Percentiles rank a stretch among this genome's conserved stretches.
phyloP scores from a whole-genome alignment of 2,797 vertebrate species.

The Gymnodraco acuticeps region DNA sequence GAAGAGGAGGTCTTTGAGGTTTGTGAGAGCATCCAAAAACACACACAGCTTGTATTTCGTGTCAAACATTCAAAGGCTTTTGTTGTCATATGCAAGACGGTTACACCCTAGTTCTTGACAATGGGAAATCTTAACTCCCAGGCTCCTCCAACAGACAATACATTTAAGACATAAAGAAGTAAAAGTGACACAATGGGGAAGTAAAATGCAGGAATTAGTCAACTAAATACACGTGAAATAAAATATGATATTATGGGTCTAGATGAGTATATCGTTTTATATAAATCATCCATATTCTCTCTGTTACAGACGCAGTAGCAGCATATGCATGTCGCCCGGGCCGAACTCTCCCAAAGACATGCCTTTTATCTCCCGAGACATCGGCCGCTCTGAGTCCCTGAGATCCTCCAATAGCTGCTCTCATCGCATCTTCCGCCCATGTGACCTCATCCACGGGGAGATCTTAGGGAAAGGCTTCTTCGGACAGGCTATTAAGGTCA shows the following conservation, averaged over 20 bases:
- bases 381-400: slow-evolving; percentile 93
- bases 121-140: too few relatives aligned
- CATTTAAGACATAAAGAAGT: too few relatives aligned
- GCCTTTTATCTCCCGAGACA: slow-evolving; percentile 86
- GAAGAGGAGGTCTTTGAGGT: slow-evolving; percentile 94
- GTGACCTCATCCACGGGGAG: slow-evolving; percentile 93
- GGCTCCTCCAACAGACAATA: too few relatives aligned
- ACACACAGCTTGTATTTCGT: background rate
- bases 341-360: slow-evolving; percentile 91
- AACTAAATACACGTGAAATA: too few relatives aligned
- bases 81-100: too few relatives aligned
- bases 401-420: slow-evolving; percentile 91
- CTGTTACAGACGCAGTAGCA: slow-evolving; percentile 90
- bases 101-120: too few relatives aligned
- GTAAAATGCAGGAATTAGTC: too few relatives aligned
- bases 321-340: slow-evolving; percentile 93
- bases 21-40: background rate
- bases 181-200: too few relatives aligned
- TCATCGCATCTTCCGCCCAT: slow-evolving; percentile 95
- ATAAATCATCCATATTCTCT: slow-evolving; percentile 8
- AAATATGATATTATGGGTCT: background rate
- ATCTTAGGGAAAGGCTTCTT: slow-evolving; percentile 96
- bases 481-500: slow-evolving; percentile 95
- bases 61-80: too few relatives aligned
- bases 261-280: background rate